Percentiles rank a stretch among this genome's conserved stretches.
Evolutionary conservation across 2,888 invertebrate species (phyloP).

Genomic region (Erebia ligea): DNA sequence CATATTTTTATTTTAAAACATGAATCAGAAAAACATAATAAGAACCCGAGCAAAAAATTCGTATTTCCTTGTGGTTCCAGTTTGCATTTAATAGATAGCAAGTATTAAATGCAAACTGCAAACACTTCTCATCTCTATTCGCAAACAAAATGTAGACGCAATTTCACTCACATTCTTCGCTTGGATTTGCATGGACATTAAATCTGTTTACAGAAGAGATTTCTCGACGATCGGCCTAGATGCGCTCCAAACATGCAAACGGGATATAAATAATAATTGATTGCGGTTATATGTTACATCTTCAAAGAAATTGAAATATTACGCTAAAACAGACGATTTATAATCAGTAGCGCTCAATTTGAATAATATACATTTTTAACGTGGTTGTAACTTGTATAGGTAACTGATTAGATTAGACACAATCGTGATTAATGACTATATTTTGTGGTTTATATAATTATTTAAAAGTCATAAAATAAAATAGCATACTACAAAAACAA

Average conservation of each 20-base stretch:
- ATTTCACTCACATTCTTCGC: slow-evolving; percentile 59
- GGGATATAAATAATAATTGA: slow-evolving; percentile 27
- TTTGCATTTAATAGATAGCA: background rate
- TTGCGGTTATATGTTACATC: slow-evolving; percentile 16
- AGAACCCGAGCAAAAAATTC: no score
- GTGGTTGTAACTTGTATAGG: background rate
- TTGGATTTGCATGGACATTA: slow-evolving; percentile 64
- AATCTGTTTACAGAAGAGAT: slow-evolving; percentile 64
- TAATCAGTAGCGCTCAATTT: background rate
- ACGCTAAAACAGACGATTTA: slow-evolving; percentile 2
- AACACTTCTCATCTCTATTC: slow-evolving; percentile 14
- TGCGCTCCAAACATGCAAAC: slow-evolving; percentile 52
- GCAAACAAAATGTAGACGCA: slow-evolving; percentile 45
- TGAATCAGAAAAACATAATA: no score
- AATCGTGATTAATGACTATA: background rate
- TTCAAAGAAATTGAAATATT: slow-evolving; percentile 12
- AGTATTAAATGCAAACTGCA: background rate
- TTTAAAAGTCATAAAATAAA: background rate
- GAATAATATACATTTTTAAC: background rate
- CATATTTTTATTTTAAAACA: no score
- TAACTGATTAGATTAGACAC: background rate
- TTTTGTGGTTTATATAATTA: no score
- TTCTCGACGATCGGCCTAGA: slow-evolving; percentile 67
- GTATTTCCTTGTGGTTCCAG: no score
- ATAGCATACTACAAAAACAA: background rate